Evolutionary conservation across 2,888 invertebrate genomes (phyloP).

Genomic region (Stomorhina lunata): DNA sequence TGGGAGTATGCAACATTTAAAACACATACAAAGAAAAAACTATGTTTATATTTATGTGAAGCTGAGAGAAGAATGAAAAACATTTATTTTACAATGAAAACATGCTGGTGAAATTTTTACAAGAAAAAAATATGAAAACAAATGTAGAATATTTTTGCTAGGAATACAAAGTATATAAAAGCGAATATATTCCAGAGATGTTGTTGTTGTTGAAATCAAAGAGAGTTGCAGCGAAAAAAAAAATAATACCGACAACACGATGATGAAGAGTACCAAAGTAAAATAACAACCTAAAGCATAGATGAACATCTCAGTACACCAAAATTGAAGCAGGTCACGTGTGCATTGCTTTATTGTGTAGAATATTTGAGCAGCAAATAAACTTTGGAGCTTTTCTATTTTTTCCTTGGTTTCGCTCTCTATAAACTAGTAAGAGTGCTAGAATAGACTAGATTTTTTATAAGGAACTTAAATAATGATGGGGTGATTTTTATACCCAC

Average conservation of each 20-base stretch:
- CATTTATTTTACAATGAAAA: constrained; percentile 42
- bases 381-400: constrained; percentile 20
- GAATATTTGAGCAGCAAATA: constrained; percentile 55
- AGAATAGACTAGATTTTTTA: no score
- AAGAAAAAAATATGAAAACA: constrained; percentile 29
- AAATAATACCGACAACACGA: no score
- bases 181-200: constrained; percentile 3
- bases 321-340: constrained; percentile 60
- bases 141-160: constrained; percentile 41
- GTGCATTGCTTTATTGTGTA: constrained; percentile 39
- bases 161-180: constrained; percentile 46
- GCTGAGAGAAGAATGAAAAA: constrained; percentile 15
- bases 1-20: no score
- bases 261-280: constrained; percentile 31
- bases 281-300: constrained; percentile 23
- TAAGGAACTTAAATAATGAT: no score
- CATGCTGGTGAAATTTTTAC: constrained; percentile 34
- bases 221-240: no score
- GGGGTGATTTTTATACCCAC: no score
- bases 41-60: background rate
- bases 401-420: no score
- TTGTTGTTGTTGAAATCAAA: no score
- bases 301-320: background rate
- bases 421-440: no score
- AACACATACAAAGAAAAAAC: constrained; percentile 30